Percentiles rank a stretch among this genome's conserved stretches.
These are phyloP conservation scores for Cheilinus undulatus DNA, from an alignment of 2,113 vertebrate genomes.

Conservation along the genomic window DNA sequence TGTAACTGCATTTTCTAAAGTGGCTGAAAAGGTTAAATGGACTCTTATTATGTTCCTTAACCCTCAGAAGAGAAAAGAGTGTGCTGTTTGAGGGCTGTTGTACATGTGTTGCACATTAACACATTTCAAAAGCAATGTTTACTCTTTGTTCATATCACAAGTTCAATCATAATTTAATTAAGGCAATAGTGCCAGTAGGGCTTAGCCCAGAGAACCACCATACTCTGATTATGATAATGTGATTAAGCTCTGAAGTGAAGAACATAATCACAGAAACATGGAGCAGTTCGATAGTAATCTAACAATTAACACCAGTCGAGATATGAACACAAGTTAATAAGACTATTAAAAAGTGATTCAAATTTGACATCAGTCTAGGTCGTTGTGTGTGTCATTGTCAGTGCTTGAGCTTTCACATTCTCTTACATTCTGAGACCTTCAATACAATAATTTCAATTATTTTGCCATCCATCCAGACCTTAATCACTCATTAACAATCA, in stretches of 20 bases:
- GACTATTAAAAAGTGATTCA: neutral
- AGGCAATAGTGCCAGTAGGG: neutral
- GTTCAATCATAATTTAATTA: conserved; percentile 15
- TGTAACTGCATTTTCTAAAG: conserved; percentile 31
- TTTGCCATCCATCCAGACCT: neutral
- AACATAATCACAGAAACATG: neutral
- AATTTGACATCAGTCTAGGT: neutral
- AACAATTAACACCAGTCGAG: neutral
- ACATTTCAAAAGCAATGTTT: neutral
- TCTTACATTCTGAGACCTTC: neutral
- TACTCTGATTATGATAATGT: conserved; percentile 8
- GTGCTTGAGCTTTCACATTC: too few relatives aligned
- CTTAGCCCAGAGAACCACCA: neutral
- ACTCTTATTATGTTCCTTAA: neutral
- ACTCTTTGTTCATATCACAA: neutral
- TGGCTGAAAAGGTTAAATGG: conserved; percentile 34
- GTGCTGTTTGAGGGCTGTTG: neutral
- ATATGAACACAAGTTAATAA: neutral
- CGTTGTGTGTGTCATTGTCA: neutral
- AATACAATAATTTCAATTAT: neutral
- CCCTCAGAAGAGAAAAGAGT: neutral
- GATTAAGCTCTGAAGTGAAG: conserved; percentile 4
- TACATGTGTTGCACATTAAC: neutral
- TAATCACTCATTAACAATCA: neutral
- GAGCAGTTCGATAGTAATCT: neutral